Evolutionary conservation across 2,113 vertebrate species (phyloP).

Genomic region (Orthochromis malagaraziensis): DNA sequence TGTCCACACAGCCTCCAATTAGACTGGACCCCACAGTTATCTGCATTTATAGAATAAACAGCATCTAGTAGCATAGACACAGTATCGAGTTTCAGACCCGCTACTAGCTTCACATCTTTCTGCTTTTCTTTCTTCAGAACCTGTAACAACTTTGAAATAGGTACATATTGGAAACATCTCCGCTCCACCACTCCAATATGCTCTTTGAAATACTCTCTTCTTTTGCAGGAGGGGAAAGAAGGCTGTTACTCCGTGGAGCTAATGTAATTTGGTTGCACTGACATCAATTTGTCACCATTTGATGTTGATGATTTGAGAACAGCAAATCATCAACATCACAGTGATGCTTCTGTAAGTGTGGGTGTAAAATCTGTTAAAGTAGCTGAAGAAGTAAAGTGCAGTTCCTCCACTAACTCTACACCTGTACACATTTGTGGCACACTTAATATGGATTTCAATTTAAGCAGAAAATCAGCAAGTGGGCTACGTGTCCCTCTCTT

Average conservation of each 20-base stretch:
- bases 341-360: neutral
- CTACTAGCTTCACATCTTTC: neutral
- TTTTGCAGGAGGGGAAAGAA: neutral
- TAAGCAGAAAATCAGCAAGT: neutral
- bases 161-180: neutral
- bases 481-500: neutral
- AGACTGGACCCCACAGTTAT: neutral
- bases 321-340: neutral
- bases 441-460: neutral
- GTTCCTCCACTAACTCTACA: neutral
- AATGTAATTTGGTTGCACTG: neutral
- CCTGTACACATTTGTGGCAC: neutral
- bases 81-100: neutral
- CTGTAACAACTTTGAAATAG: neutral
- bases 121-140: neutral
- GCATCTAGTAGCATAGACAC: neutral
- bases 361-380: constrained; percentile 12
- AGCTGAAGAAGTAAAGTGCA: neutral
- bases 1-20: neutral
- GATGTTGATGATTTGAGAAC: neutral
- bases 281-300: neutral
- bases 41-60: neutral
- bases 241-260: neutral
- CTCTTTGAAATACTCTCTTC: neutral
- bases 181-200: neutral